Evolutionary conservation across 1,140 invertebrate genomes (phyloP), one percentile per base, ranked within the genome.

Genomic region (Calliopsis andreniformis): DNA sequence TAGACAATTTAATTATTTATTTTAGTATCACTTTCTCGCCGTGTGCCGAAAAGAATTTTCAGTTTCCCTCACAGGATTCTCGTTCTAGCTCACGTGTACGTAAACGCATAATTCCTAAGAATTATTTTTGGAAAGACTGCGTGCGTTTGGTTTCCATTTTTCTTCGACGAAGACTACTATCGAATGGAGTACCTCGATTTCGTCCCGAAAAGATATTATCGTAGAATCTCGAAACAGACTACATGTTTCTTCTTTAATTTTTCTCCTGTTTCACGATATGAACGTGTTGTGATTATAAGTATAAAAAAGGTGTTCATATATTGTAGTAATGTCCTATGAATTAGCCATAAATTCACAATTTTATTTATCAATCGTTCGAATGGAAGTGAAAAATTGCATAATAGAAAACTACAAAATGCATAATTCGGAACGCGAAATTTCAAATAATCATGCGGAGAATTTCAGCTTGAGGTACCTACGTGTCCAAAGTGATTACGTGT

Each of bases 1-100:
- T 56, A 56, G 63, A 47, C 62, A 28, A 58, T 45, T 56, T 67
- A 82, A 63, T 68, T 77, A 81, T 78, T 82, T 81, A 82, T 82
- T 79, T 75, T 47, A 45, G 43, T 51, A 59, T 39, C 25, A 16
- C n/a, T 77, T 45, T 42, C 28, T 59, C 61, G 42, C 30, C 43
- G 30, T 62, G 35, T 55, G 70, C 42, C 67, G 53, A 64, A 66
- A 49, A 18, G 30, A 68, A 45, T 45, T 61, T 76, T 43, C 35
- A 47, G 23, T 49, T 66, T 30, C 45, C 62, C 53, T 49, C 45
- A 49, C 43, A 32, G 42, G 42, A 35, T 32, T 66, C 35, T 58
- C 51, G 3, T 53, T 62, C 66, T 32, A 72, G 20, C 47, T 42
- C 51, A 20, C 55, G 59, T 49, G 49, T 45, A 66, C 66, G 23